Percentiles rank a stretch among this genome's conserved stretches.
Evolutionary conservation across 2,797 vertebrate genomes (phyloP).

Genomic region (Adrianichthys oophorus): DNA sequence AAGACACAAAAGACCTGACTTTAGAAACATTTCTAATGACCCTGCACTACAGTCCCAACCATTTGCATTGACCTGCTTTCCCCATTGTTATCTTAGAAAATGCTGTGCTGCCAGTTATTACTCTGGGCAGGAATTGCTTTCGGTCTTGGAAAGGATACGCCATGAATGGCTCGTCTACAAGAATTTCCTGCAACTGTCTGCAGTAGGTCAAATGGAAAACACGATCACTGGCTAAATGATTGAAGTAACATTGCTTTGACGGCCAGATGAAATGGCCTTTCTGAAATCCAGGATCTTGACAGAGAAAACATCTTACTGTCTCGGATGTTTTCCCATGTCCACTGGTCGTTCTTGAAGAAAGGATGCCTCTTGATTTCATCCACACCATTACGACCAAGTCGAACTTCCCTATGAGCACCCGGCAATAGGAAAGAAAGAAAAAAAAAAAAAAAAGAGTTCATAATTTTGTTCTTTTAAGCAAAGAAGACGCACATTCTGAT

Average conservation of each 20-base stretch:
- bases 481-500: too few relatives aligned
- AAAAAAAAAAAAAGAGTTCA: too few relatives aligned
- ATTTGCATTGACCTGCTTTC: constrained; percentile 31
- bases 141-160: constrained; percentile 58
- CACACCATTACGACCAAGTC: constrained; percentile 93
- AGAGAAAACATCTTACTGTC: constrained; percentile 81
- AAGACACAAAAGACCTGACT: constrained; percentile 53
- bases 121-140: constrained; percentile 54
- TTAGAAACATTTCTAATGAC: constrained; percentile 56
- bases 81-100: constrained; percentile 44
- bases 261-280: constrained; percentile 29
- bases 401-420: constrained; percentile 84
- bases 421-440: too few relatives aligned
- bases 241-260: constrained; percentile 26
- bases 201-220: constrained; percentile 66
- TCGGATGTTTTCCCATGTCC: constrained; percentile 96
- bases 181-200: constrained; percentile 70
- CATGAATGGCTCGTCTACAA: constrained; percentile 65
- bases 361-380: constrained; percentile 97
- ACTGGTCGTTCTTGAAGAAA: constrained; percentile 99
- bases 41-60: constrained; percentile 37
- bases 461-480: too few relatives aligned
- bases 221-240: constrained; percentile 27
- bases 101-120: constrained; percentile 48
- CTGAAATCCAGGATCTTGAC: constrained; percentile 7